Evolutionary conservation across 2,888 invertebrate species (phyloP).

Genomic region (Neocrepidodera transversa): DNA sequence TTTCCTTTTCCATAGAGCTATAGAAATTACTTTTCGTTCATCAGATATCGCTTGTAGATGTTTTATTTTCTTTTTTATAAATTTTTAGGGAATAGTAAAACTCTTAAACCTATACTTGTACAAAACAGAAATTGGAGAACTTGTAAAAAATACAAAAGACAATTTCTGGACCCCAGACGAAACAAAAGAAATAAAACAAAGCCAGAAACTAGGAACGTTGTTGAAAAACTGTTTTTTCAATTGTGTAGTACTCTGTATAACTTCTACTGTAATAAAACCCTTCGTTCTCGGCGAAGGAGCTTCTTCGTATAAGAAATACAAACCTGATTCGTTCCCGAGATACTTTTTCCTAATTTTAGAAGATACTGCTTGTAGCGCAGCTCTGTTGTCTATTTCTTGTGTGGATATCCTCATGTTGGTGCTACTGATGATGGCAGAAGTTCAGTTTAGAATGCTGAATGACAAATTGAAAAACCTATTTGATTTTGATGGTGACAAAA

Average conservation of each 20-base stretch:
- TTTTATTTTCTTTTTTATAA: too few relatives aligned
- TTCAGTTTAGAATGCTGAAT: slow-evolving; percentile 7
- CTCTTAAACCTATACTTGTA: not conserved
- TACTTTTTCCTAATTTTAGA: slow-evolving; percentile 6
- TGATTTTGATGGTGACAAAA: not conserved
- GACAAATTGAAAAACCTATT: not conserved
- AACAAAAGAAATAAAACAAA: not conserved
- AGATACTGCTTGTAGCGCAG: not conserved
- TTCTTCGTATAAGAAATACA: not conserved
- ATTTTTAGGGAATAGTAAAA: not conserved
- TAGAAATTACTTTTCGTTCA: too few relatives aligned
- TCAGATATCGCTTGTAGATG: too few relatives aligned
- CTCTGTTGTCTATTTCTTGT: slow-evolving; percentile 1
- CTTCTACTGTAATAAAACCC: not conserved
- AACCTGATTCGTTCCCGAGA: slow-evolving; percentile 4
- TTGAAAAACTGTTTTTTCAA: not conserved
- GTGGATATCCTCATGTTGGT: slow-evolving; percentile 1
- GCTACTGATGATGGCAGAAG: slow-evolving; percentile 8
- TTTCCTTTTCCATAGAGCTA: not conserved
- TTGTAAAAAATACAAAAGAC: not conserved
- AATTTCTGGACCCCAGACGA: not conserved
- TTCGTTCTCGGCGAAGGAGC: not conserved
- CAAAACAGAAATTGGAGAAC: not conserved
- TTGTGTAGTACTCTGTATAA: not conserved
- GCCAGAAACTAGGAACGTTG: not conserved